phyloP scores from a whole-genome alignment of 2,797 vertebrate genomes.

The Pantherophis vulpinus region DNA sequence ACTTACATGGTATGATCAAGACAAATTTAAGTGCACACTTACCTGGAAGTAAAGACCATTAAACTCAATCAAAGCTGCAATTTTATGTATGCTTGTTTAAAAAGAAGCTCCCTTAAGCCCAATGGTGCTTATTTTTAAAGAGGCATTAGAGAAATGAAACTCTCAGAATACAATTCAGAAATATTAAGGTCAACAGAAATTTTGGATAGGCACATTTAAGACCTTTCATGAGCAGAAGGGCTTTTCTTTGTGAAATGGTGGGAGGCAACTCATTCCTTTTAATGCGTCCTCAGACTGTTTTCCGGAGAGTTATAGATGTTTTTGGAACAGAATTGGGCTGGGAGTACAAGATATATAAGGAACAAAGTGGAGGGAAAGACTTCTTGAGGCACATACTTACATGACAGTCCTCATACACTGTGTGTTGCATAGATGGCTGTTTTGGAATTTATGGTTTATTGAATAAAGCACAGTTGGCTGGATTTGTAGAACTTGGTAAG shows the following conservation, averaged over 20 bases:
- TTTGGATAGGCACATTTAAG: not conserved
- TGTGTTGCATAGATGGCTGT: not conserved
- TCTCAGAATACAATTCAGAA: not conserved
- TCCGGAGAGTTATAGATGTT: not conserved
- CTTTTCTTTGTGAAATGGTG: not conserved
- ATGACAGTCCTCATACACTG: not conserved
- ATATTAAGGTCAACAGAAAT: not conserved
- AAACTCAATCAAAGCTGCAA: not conserved
- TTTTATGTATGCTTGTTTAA: not conserved
- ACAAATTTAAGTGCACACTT: conserved; percentile 52
- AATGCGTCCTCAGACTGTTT: not conserved
- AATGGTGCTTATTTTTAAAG: not conserved
- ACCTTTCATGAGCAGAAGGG: not conserved
- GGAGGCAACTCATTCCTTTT: not conserved
- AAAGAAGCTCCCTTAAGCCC: not conserved
- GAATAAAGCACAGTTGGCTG: not conserved
- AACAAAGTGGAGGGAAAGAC: not conserved
- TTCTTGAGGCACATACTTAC: not conserved
- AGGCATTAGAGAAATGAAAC: not conserved
- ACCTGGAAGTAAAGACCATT: not conserved
- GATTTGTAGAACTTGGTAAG: not conserved
- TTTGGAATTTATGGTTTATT: not conserved
- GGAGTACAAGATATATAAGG: not conserved
- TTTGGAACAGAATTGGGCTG: not conserved
- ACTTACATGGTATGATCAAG: conserved; percentile 37